These are phyloP conservation scores for Aurelia sp. DNA, from an alignment of 30 jellyfish, hydroid and myxozoan genomes.

Conservation along the genomic window DNA sequence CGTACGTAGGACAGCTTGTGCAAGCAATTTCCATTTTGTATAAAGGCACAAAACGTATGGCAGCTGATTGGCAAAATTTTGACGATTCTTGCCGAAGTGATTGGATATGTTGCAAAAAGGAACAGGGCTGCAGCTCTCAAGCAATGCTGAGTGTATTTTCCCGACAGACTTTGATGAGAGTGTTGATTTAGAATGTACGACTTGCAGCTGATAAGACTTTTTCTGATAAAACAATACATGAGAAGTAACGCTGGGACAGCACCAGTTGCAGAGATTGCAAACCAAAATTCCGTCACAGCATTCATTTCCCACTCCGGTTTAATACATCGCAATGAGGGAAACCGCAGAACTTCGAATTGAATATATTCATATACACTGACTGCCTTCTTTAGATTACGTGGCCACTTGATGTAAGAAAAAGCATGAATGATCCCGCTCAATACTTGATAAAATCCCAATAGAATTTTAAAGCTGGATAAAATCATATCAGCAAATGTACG, in stretches of 20 bases:
- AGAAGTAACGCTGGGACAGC: slow-evolving; percentile 27
- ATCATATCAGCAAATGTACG: slow-evolving; percentile 69
- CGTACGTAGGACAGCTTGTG: slow-evolving; percentile 20
- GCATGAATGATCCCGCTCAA: slow-evolving; percentile 23
- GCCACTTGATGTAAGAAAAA: slow-evolving; percentile 49
- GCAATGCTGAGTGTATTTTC: slow-evolving; percentile 6
- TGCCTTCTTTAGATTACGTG: slow-evolving; percentile 12
- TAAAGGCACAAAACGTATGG: slow-evolving; percentile 5
- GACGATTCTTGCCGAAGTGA: slow-evolving; percentile 26
- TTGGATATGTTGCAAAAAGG: slow-evolving; percentile 44
- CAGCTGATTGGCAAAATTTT: slow-evolving; percentile 41
- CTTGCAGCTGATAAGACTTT: neutral
- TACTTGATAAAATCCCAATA: slow-evolving; percentile 60
- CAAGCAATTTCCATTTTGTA: slow-evolving; percentile 8
- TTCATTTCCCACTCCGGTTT: slow-evolving; percentile 30
- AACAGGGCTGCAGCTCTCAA: slow-evolving; percentile 28
- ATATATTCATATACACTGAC: slow-evolving; percentile 17
- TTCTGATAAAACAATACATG: slow-evolving; percentile 5
- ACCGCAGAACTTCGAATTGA: slow-evolving; percentile 35
- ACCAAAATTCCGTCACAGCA: slow-evolving; percentile 43
- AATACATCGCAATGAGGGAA: slow-evolving; percentile 55
- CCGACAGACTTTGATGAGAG: neutral
- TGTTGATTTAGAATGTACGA: too few relatives aligned
- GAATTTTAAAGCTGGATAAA: slow-evolving; percentile 54
- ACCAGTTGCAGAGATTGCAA: slow-evolving; percentile 40